Evolutionary conservation across 2,888 invertebrate species (phyloP).

Genomic region (Polyploca ridens): DNA sequence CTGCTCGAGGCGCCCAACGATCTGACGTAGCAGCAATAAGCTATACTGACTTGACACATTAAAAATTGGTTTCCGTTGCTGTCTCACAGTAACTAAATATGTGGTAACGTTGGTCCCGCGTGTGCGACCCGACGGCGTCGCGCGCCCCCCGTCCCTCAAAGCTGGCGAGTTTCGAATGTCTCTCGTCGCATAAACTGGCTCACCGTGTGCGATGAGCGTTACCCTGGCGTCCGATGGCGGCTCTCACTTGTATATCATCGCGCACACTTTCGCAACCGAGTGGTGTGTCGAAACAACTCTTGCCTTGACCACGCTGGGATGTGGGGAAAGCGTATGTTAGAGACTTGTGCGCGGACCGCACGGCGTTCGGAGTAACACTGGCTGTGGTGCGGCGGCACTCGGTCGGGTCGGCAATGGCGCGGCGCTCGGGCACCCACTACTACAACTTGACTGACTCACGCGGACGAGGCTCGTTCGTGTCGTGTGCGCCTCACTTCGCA

Average conservation of each 20-base stretch:
- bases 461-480: constrained; percentile 40
- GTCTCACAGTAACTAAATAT: constrained; percentile 65
- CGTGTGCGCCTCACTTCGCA: too few species aligned
- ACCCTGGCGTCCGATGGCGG: constrained; percentile 74
- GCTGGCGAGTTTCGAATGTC: constrained; percentile 78
- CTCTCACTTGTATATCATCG: constrained; percentile 85
- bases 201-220: constrained; percentile 82
- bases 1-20: constrained; percentile 82
- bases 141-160: constrained; percentile 77
- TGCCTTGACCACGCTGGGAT: constrained; percentile 65
- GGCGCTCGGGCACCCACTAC: constrained; percentile 33
- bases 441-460: constrained; percentile 44
- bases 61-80: constrained; percentile 81
- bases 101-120: constrained; percentile 75
- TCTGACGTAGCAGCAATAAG: constrained; percentile 84
- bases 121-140: constrained; percentile 79
- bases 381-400: background rate
- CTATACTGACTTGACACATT: constrained; percentile 84
- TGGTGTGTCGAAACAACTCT: constrained; percentile 76
- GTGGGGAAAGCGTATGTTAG: constrained; percentile 53
- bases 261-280: constrained; percentile 82
- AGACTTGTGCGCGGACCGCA: constrained; percentile 35
- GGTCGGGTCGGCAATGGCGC: constrained; percentile 31
- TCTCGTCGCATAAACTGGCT: constrained; percentile 74
- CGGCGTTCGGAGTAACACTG: constrained; percentile 43